Evolutionary conservation across 2,888 invertebrate species (phyloP), one percentile per base, ranked within the genome.

Genomic region (Augochlorella aurata): DNA sequence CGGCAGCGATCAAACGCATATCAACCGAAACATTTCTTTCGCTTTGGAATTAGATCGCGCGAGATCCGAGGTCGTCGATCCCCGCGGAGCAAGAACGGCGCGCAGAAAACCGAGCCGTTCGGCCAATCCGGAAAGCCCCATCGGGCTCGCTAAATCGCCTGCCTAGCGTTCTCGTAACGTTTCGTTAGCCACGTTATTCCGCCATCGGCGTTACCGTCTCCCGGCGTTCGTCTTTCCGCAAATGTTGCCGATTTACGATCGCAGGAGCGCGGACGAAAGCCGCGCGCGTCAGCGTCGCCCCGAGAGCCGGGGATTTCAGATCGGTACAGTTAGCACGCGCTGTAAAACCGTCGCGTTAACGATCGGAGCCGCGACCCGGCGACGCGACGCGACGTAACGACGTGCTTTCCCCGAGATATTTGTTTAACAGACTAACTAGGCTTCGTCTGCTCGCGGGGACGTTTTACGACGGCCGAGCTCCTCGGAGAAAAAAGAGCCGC

Each of bases 291-390:
- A 71, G 74, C 71, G 72, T 54, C 66, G 18, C 45, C 5, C 71
- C 73, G 5, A 38, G 38, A 38, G 38, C 65, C 76, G 76, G 52
- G 68, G 65, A 76, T 79, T 85, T 80, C 52, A 72, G 77, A 84
- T 86, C 79, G 79, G 79, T 72, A 82, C 54, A 74, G 75, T 84
- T 82, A 73, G 80, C 79, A 29, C 74, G 44, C 65, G 76, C 74
- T 82, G 77, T 83, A 83, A 88, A 83, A 72, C 74, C 61, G 58
- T 66, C 50, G 61, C 83, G 77, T 88, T 88, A 87, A 86, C 86
- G 86, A 83, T 87, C 84, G 69, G 45, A 78, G 49, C 54, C 29
- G 47, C 65, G 78, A 65, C 67, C 67, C 54, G 2, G 24, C 67
- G 52, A 38, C 38, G 38, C 38, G 3, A 38, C 38, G 38, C 38